Base-by-base conservation (phyloP, 1,140 invertebrate species). In the Copidosoma floridanum region DNA sequence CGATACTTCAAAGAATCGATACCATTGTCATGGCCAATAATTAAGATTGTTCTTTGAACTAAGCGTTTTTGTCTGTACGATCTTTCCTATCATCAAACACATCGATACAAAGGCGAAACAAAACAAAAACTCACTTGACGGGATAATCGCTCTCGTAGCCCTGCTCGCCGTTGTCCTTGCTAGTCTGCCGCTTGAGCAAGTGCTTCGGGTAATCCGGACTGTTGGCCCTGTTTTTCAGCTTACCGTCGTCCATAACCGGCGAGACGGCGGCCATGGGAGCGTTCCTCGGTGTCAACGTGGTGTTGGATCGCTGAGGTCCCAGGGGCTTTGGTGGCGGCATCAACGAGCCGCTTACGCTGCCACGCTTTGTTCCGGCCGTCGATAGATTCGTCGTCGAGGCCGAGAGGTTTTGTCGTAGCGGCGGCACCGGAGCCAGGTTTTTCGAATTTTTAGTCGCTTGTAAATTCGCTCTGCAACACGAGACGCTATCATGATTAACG, bases 221-320 rank as follows among this genome's bases (percentile, higher is more conserved):
- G 8, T 69, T 69, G 20, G 73, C 72, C 51, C 78, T 54, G 32
- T 64, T 71, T 57, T 80, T 81, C 0, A 78, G 20, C 61, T 80
- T 80, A n/a, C 76, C 77, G 58, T 80, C 74, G 35, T 78, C 79
- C 61, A 81, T 79, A 12, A 79, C 78, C 11, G 80, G 79, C 10
- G 77, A 71, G 4, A 81, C 74, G 3, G 79, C 74, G 20, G 77
- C 76, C 80, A 78, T 78, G 10, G 80, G 74, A 16, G 76, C 75
- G 8, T 79, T 76, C 44, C 75, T 64, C 7, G 76, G 75, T 1
- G 74, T 80, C 11, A 81, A 20, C 0, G 77, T 77, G 0, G 76
- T 76, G 32, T 79, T 79, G 5, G 78, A 80, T 12, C 78, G 65
- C 43, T 80, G 79, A 0, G 79, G 78, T 7, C 77, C 78, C 10